These are phyloP conservation scores for Pseudomyrmex concolor DNA, from an alignment of 1,140 invertebrate genomes.

Conservation along the genomic window DNA sequence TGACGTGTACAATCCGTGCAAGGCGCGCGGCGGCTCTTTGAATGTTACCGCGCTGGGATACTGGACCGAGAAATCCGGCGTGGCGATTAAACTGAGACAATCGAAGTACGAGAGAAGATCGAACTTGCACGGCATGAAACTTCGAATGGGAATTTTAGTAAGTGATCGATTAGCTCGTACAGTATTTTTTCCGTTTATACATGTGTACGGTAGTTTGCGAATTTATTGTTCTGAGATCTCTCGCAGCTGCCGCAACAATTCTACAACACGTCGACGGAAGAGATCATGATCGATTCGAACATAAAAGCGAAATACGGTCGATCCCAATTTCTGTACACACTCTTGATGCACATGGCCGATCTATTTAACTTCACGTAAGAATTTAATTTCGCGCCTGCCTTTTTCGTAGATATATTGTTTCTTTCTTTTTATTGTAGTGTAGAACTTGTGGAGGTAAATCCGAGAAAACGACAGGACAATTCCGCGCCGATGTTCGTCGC, in stretches of 20 bases:
- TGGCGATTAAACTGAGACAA: slow-evolving; percentile 50
- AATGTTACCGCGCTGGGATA: slow-evolving; percentile 64
- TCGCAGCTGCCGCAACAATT: slow-evolving; percentile 43
- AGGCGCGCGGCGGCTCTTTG: slow-evolving; percentile 63
- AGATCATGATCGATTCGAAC: slow-evolving; percentile 48
- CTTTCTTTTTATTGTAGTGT: slow-evolving; percentile 39
- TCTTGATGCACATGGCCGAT: slow-evolving; percentile 65
- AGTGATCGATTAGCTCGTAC: slow-evolving; percentile 6
- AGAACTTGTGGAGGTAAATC: slow-evolving; percentile 54
- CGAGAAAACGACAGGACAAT: slow-evolving; percentile 58
- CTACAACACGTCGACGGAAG: slow-evolving; percentile 52
- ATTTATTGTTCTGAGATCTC: slow-evolving; percentile 2
- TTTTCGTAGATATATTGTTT: background rate
- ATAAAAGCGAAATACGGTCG: slow-evolving; percentile 58
- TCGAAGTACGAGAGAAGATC: slow-evolving; percentile 61
- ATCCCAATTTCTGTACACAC: slow-evolving; percentile 64
- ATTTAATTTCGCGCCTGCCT: background rate
- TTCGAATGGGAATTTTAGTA: slow-evolving; percentile 64
- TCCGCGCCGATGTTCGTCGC: slow-evolving; percentile 65
- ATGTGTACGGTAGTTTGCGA: background rate
- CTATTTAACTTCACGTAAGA: slow-evolving; percentile 74
- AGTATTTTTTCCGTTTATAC: background rate
- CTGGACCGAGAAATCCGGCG: slow-evolving; percentile 52
- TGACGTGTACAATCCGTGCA: slow-evolving; percentile 72
- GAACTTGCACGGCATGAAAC: slow-evolving; percentile 68